phyloP scores from a whole-genome alignment of 2,797 vertebrate genomes.

The Leptatherina wallacei region DNA sequence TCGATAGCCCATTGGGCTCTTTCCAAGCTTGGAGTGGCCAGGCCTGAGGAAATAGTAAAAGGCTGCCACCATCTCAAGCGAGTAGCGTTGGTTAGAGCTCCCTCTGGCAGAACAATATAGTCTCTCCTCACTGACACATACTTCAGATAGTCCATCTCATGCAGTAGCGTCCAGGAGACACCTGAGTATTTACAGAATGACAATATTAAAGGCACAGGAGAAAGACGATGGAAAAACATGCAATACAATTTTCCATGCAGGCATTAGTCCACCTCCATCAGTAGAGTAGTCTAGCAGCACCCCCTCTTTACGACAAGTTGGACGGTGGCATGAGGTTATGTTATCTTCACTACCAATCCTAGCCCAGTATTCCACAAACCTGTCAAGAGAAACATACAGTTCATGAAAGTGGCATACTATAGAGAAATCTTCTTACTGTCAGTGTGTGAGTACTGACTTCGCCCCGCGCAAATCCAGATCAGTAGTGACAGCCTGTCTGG shows the following conservation, averaged over 20 bases:
- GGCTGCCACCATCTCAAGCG: slow-evolving; percentile 99
- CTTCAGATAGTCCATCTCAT: slow-evolving; percentile 99
- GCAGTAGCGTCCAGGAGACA: slow-evolving; percentile 94
- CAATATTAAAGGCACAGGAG: background rate
- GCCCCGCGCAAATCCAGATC: slow-evolving; percentile 96
- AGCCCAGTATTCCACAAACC: slow-evolving; percentile 99
- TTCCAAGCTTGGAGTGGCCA: slow-evolving; percentile 88
- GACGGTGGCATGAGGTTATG: slow-evolving; percentile 94
- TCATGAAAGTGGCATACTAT: background rate
- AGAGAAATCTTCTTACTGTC: background rate
- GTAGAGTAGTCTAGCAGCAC: slow-evolving; percentile 95
- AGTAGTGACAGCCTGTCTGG: slow-evolving; percentile 92
- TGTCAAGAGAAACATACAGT: slow-evolving; percentile 56
- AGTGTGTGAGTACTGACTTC: slow-evolving; percentile 85
- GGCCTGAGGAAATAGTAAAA: slow-evolving; percentile 88
- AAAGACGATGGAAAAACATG: background rate
- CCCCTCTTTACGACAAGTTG: slow-evolving; percentile 94
- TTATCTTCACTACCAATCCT: slow-evolving; percentile 97
- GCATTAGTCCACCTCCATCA: slow-evolving; percentile 87
- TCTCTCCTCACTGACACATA: slow-evolving; percentile 95
- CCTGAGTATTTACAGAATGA: slow-evolving; percentile 75
- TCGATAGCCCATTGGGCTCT: slow-evolving; percentile 98
- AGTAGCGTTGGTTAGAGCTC: slow-evolving; percentile 92
- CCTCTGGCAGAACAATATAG: slow-evolving; percentile 93
- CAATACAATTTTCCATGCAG: background rate